Percentiles rank a stretch among this genome's conserved stretches.
phyloP scores from a whole-genome alignment of 1,140 invertebrate species.

The Nephotettix cincticeps region DNA sequence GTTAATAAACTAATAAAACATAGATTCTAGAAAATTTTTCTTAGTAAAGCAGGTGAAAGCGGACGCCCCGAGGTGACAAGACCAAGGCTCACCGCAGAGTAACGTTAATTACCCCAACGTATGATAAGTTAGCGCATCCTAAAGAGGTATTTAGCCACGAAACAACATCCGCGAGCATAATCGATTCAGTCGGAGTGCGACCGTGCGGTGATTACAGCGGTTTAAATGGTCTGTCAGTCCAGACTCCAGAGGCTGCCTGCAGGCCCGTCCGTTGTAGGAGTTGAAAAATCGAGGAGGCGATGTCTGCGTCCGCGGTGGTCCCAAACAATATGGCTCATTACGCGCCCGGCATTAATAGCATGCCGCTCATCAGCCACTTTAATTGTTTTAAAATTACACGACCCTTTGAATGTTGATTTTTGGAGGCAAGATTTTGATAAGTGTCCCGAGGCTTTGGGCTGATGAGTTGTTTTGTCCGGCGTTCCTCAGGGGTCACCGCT shows the following conservation, averaged over 20 bases:
- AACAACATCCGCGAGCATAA: conserved; percentile 3
- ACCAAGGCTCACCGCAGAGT: too few species aligned
- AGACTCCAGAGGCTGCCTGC: background rate
- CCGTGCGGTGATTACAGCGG: background rate
- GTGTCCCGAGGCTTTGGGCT: conserved; percentile 1
- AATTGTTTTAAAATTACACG: conserved; percentile 23
- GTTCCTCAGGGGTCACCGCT: background rate
- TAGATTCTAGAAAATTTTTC: too few species aligned
- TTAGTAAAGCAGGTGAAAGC: too few species aligned
- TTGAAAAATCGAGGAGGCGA: conserved; percentile 8
- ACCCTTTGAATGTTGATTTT: conserved; percentile 22
- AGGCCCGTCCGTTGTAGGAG: background rate
- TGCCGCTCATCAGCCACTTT: conserved; percentile 17
- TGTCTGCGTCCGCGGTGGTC: conserved; percentile 4
- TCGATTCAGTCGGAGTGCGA: background rate
- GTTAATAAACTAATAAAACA: too few species aligned
- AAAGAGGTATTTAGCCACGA: conserved; percentile 4
- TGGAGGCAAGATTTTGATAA: conserved; percentile 12
- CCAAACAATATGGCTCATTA: conserved; percentile 22
- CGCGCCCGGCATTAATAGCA: conserved; percentile 11
- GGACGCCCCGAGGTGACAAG: too few species aligned
- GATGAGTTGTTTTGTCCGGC: conserved; percentile 13
- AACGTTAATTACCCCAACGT: too few species aligned
- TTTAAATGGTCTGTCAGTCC: conserved; percentile 3
- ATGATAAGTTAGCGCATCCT: background rate